phyloP scores from a whole-genome alignment of 2,888 invertebrate species.

The Pyrocoelia pectoralis region DNA sequence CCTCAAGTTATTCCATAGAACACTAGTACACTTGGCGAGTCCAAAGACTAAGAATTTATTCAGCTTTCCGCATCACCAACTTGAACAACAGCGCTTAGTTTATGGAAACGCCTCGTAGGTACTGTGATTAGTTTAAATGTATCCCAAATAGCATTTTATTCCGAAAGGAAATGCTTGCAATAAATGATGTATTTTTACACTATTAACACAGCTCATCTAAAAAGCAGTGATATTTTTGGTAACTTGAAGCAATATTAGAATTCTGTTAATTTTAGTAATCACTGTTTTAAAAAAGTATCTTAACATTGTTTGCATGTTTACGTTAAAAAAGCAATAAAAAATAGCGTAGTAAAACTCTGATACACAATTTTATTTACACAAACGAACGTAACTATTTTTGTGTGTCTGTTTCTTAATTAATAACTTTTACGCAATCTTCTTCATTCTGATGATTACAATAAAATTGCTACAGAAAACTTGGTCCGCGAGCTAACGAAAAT shows the following conservation, averaged over 20 bases:
- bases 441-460: background rate
- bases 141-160: slow-evolving; percentile 44
- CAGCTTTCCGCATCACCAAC: no score
- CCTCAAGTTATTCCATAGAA: slow-evolving; percentile 9
- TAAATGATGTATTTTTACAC: slow-evolving; percentile 59
- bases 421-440: slow-evolving; percentile 31
- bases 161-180: slow-evolving; percentile 52
- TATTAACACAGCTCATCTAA: slow-evolving; percentile 48
- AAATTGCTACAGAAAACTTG: background rate
- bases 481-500: background rate
- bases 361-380: slow-evolving; percentile 34
- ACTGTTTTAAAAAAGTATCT: slow-evolving; percentile 28
- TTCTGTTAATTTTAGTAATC: slow-evolving; percentile 32
- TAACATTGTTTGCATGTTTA: slow-evolving; percentile 30
- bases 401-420: slow-evolving; percentile 31
- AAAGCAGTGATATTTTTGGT: slow-evolving; percentile 60
- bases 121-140: slow-evolving; percentile 50
- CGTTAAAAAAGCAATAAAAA: slow-evolving; percentile 34
- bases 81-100: background rate
- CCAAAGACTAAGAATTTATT: no score
- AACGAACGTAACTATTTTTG: slow-evolving; percentile 29
- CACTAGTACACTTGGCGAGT: no score
- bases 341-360: slow-evolving; percentile 27
- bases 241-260: slow-evolving; percentile 59
- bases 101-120: slow-evolving; percentile 16